Conservation (phyloP, 2,888 invertebrate genomes). For the Cactoblastis cactorum region DNA sequence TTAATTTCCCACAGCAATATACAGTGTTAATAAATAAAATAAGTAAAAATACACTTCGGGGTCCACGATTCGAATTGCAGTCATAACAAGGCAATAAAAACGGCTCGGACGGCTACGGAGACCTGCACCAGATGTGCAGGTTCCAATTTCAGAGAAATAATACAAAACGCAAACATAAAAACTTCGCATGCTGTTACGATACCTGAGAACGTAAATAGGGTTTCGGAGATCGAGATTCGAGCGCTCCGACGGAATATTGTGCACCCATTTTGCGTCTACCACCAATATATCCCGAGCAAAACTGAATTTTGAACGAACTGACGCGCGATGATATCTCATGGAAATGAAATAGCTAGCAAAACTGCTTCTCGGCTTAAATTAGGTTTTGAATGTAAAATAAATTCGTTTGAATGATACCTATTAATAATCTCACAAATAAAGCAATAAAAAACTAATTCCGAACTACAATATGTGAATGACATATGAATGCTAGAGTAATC, state of each 20-base stretch:
- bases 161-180: slow-evolving; percentile 49
- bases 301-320: slow-evolving; percentile 25
- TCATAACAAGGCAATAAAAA: slow-evolving; percentile 67
- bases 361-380: slow-evolving; percentile 15
- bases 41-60: slow-evolving; percentile 45
- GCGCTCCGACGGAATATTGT: slow-evolving; percentile 46
- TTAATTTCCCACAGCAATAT: slow-evolving; percentile 45
- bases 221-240: slow-evolving; percentile 54
- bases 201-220: slow-evolving; percentile 65
- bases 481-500: slow-evolving; percentile 22
- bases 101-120: slow-evolving; percentile 29
- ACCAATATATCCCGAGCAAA: slow-evolving; percentile 22
- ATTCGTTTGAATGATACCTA: not conserved
- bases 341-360: slow-evolving; percentile 19
- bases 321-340: slow-evolving; percentile 23
- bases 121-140: slow-evolving; percentile 60
- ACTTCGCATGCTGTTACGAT: slow-evolving; percentile 52
- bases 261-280: slow-evolving; percentile 36
- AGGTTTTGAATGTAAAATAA: slow-evolving; percentile 3
- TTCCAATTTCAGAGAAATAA: slow-evolving; percentile 59
- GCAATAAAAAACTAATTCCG: slow-evolving; percentile 8
- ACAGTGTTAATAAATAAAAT: slow-evolving; percentile 55
- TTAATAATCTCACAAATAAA: slow-evolving; percentile 3
- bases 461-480: slow-evolving; percentile 8
- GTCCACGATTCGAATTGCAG: slow-evolving; percentile 56